Percentiles rank a stretch among this genome's conserved stretches.
Conservation (phyloP, 1,140 invertebrate species). For the Neomicropteryx cornuta region DNA sequence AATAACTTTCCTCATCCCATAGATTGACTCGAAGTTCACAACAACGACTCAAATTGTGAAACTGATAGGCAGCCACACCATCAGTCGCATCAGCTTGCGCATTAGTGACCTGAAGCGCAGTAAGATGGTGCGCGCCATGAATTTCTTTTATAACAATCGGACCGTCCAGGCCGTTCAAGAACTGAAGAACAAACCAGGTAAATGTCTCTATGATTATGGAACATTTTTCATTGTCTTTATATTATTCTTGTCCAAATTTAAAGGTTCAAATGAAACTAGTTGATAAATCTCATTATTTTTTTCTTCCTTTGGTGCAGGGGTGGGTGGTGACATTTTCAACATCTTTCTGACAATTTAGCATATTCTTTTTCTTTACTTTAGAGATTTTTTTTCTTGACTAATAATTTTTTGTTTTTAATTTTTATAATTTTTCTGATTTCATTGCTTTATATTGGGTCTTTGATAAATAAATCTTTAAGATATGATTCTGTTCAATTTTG, state of each 20-base stretch:
- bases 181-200: conserved; percentile 83
- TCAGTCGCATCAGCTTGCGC: conserved; percentile 85
- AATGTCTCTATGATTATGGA: conserved; percentile 7
- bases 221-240: background rate
- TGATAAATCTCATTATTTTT: no score
- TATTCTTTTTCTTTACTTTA: no score
- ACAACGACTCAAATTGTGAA: conserved; percentile 97
- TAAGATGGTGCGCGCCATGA: conserved; percentile 95
- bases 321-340: no score
- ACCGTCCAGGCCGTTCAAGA: conserved; percentile 94
- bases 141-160: conserved; percentile 95
- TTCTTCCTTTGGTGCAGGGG: no score
- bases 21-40: conserved; percentile 92
- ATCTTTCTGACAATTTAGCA: no score
- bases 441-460: no score
- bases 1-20: conserved; percentile 16
- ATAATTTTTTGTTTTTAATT: no score
- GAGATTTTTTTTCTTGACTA: no score
- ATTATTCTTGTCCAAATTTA: background rate
- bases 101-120: conserved; percentile 92
- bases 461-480: no score
- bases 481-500: no score
- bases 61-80: conserved; percentile 86
- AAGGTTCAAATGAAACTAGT: no score
- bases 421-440: no score